Percentiles rank a stretch among this genome's conserved stretches.
Conservation (phyloP, 2,797 vertebrate species). For the Cheirogaleus major region DNA sequence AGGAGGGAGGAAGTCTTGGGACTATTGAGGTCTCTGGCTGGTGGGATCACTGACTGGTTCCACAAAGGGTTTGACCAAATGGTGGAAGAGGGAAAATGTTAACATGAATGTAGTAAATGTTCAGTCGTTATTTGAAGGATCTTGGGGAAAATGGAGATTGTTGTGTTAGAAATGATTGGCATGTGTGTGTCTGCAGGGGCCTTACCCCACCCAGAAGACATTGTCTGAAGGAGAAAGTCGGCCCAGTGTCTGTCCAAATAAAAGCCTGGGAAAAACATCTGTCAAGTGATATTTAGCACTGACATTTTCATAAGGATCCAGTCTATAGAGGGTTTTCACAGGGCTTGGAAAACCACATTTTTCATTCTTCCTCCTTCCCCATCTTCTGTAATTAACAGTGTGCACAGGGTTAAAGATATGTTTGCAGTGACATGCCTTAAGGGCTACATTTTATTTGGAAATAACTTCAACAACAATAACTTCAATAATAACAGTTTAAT, state of each 20-base stretch:
- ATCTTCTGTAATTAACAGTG: neutral
- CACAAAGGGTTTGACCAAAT: neutral
- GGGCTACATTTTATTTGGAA: neutral
- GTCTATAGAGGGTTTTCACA: conserved; percentile 20
- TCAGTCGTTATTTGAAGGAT: neutral
- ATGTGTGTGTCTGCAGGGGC: neutral
- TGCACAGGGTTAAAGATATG: neutral
- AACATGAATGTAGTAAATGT: neutral
- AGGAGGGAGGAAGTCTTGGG: neutral
- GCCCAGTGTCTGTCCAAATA: neutral
- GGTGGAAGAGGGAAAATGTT: neutral
- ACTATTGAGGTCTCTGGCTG: neutral
- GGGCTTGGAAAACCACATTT: conserved; percentile 2
- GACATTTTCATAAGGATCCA: conserved; percentile 72
- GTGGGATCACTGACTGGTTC: neutral
- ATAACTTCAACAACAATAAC: neutral
- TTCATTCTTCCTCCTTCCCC: neutral
- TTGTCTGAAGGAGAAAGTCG: neutral
- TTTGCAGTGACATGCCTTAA: neutral
- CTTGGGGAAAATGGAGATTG: neutral
- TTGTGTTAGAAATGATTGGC: conserved; percentile 18
- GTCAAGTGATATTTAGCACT: conserved; percentile 70
- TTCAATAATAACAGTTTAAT: neutral
- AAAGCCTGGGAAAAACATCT: conserved; percentile 58
- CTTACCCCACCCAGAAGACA: neutral